Conservation (phyloP, 2,888 invertebrate species). For the Lymantria dispar region DNA sequence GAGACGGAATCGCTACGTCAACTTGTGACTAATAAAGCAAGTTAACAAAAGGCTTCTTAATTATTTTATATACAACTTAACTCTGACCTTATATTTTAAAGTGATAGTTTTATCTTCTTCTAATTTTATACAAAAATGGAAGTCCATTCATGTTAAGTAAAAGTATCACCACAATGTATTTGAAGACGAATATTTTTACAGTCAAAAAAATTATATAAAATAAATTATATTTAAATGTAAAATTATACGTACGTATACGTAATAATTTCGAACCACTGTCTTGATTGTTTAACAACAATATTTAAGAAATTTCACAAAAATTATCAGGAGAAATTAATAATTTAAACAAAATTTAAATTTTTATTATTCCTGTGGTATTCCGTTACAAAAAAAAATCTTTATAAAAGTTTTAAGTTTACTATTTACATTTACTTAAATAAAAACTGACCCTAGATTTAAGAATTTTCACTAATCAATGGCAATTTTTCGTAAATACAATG, state of each 20-base stretch:
- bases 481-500: neutral
- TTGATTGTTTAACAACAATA: no score
- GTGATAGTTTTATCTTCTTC: neutral
- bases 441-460: no score
- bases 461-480: neutral
- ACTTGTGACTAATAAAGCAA: slow-evolving; percentile 1
- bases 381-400: neutral
- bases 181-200: neutral
- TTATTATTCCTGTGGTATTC: no score
- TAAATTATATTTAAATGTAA: no score
- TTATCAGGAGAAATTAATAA: no score
- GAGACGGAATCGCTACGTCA: slow-evolving; percentile 6
- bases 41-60: slow-evolving; percentile 1
- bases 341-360: no score
- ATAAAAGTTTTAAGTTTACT: neutral
- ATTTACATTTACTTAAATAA: neutral
- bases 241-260: no score
- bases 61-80: neutral
- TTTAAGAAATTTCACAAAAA: no score
- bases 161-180: neutral
- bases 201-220: no score
- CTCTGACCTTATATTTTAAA: neutral
- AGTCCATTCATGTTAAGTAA: slow-evolving; percentile 4
- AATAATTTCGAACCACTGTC: no score
- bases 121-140: slow-evolving; percentile 9